phyloP scores from a whole-genome alignment of 23 tunicate genomes.

The Trididemnum miniatum region DNA sequence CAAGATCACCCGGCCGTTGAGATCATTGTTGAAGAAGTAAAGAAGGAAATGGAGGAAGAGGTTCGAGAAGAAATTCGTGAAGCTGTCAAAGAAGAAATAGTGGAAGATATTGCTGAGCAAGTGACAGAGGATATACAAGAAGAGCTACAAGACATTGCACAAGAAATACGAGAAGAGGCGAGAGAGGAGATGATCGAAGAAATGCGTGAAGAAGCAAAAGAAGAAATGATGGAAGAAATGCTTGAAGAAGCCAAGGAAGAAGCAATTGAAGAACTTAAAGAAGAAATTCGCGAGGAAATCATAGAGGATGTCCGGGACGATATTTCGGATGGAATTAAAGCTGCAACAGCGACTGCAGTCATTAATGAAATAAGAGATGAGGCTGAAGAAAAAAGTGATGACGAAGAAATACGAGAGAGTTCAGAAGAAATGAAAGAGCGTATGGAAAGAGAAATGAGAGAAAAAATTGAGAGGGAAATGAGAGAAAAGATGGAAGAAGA shows the following conservation, averaged over 20 bases:
- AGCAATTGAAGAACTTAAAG: constrained; percentile 5
- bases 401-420: constrained; percentile 20
- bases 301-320: constrained; percentile 32
- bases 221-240: constrained; percentile 23
- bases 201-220: constrained; percentile 25
- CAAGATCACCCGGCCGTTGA: neutral
- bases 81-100: neutral
- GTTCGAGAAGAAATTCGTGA: constrained; percentile 7
- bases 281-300: constrained; percentile 39
- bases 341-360: constrained; percentile 32
- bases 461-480: constrained; percentile 24
- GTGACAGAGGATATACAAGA: constrained; percentile 23
- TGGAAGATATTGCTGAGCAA: neutral
- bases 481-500: constrained; percentile 21
- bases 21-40: neutral
- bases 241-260: constrained; percentile 36
- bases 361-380: constrained; percentile 47
- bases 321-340: constrained; percentile 17
- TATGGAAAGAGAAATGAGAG: constrained; percentile 42
- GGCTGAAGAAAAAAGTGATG: constrained; percentile 35
- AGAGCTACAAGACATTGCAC: neutral
- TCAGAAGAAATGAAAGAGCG: constrained; percentile 42
- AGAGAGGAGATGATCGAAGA: constrained; percentile 32
- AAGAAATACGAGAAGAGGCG: constrained; percentile 19
- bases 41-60: constrained; percentile 9